Base-by-base conservation (phyloP, 2,888 invertebrate genomes). In the Sarcophaga variegata region DNA sequence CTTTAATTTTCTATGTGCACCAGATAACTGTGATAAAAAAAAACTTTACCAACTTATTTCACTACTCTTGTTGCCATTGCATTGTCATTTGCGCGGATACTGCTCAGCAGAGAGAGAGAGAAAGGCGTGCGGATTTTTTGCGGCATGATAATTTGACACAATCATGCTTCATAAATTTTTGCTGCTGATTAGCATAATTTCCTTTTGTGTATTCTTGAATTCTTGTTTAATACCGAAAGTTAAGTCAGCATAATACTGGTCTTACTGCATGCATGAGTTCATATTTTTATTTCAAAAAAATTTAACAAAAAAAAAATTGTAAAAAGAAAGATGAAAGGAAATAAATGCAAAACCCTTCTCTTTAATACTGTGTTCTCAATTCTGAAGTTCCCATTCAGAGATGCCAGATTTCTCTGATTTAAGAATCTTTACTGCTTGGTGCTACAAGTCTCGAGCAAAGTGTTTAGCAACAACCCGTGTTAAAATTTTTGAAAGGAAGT, bases 141-240 rank as follows among this genome's bases (percentile, higher is more conserved):
- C 11, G n/a, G 47, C 59, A 22, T 80, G 75, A 66, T 76, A 80
- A 80, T 84, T 49, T 76, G 75, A 84, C 70, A 66, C 66, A 60
- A 76, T 85, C 37, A 71, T 67, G 76, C 62, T 81, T 49, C 25
- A 80, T 76, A 76, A 80, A 76, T 76, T 76, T 20, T 67, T 6
- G 11, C 17, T 66, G 12, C 17, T 22, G 25, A 25, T 69, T n/a
- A 45, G 69, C 25, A 6, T 49, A 10, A 59, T 59, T 60, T 60
- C n/a, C 12, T 54, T 54, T 14, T 54, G 8, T 27, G 11, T 66
- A 27, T 22, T 27, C 20, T 66, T 20, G 14, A 20, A 37, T 8
- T 66, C 6, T 17, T 37, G 37, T 37, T 37, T 37, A 37, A 37
- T 37, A 37, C 37, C 37, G 27, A 37, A 37, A 37, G 37, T 37